These are phyloP conservation scores for human DNA, from an alignment of 2,113 vertebrate genomes.

Conservation along the genomic window DNA sequence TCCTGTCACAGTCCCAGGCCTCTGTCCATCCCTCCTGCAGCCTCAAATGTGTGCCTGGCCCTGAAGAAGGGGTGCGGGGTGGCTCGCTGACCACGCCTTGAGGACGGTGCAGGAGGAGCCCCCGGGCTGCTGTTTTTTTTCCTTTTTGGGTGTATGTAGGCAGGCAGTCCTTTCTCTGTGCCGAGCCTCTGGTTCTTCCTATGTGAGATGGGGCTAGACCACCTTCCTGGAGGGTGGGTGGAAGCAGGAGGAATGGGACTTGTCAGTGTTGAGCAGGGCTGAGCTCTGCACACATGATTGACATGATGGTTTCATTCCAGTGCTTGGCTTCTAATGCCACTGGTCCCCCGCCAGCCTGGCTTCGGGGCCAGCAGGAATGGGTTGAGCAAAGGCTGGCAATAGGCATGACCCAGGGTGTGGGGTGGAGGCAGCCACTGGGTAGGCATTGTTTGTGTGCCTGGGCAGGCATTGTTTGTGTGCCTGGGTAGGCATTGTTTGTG, in stretches of 20 bases:
- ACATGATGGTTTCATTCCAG: neutral
- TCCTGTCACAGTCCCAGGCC: neutral
- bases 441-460: neutral
- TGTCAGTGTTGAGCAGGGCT: neutral
- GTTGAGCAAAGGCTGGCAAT: neutral
- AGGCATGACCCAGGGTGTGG: neutral
- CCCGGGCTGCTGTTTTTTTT: neutral
- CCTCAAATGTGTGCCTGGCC: neutral
- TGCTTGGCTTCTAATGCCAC: neutral
- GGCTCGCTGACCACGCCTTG: neutral
- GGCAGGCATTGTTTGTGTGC: neutral
- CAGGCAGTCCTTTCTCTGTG: neutral
- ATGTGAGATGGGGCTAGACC: too few species aligned
- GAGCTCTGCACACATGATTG: fast-evolving
- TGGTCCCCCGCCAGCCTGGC: neutral
- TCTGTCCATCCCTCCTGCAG: fast-evolving
- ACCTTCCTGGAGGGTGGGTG: neutral
- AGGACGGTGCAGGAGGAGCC: neutral
- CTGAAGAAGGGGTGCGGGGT: neutral
- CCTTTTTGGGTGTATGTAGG: neutral
- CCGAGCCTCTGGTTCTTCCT: too few species aligned
- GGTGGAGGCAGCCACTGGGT: neutral
- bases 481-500: neutral
- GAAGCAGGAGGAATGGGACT: neutral
- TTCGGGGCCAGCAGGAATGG: neutral